Percentiles rank a stretch among this genome's conserved stretches.
Conservation (phyloP, 2,888 invertebrate genomes). For the Alcis repandata region DNA sequence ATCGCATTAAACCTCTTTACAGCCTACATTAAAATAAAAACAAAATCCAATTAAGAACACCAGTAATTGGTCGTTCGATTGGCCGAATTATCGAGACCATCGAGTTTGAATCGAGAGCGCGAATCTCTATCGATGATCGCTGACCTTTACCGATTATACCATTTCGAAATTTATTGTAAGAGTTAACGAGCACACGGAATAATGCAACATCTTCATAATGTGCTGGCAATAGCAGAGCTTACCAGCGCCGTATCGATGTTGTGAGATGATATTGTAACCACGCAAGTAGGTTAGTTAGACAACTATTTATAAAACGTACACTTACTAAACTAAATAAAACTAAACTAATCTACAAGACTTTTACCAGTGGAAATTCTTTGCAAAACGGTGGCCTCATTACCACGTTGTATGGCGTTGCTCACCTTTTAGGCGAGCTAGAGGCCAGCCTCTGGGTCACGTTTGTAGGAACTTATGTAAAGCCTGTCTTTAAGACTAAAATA, state of each 20-base stretch:
- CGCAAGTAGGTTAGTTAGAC: not conserved
- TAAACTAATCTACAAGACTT: no score
- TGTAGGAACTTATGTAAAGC: no score
- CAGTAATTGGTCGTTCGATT: conserved; percentile 55
- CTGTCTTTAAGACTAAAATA: no score
- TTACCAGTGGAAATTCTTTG: no score
- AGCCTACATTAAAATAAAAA: conserved; percentile 66
- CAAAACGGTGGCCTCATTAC: no score
- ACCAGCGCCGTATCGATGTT: conserved; percentile 6
- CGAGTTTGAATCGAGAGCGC: conserved; percentile 40
- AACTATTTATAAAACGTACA: no score
- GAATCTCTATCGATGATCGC: conserved; percentile 59
- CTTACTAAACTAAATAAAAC: no score
- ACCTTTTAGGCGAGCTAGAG: no score
- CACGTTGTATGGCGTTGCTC: no score
- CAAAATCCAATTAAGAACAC: conserved; percentile 73
- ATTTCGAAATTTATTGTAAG: conserved; percentile 71
- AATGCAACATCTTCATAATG: conserved; percentile 36
- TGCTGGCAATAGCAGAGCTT: conserved; percentile 29
- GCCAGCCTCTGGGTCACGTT: no score
- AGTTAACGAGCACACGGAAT: conserved; percentile 41
- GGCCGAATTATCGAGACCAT: conserved; percentile 39
- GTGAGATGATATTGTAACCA: conserved; percentile 4
- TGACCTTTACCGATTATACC: conserved; percentile 67
- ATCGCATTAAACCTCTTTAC: conserved; percentile 75